Evolutionary conservation across 2,113 vertebrate genomes (phyloP), one percentile per base, ranked within the genome.

Genomic region (Edolisoma coerulescens): DNA sequence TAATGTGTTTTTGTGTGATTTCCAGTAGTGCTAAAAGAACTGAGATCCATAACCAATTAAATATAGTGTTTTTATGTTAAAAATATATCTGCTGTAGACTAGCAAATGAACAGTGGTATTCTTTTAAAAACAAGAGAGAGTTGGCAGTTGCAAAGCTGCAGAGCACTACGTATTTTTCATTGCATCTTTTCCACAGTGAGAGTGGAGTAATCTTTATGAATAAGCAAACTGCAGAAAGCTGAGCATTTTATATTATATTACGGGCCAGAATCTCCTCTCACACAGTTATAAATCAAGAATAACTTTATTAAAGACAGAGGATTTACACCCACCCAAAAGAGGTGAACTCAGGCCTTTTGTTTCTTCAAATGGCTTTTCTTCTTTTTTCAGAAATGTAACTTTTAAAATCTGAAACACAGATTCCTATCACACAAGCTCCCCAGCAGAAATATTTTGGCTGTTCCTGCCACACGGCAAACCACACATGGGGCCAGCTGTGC

Each of bases 1-100:
- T 98, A 98, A 98, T 98, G 98, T 98, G 98, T 98, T 98, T 98
- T 98, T 98, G 97, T 98, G 97, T 98, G 98, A 98, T 98, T 98
- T 98, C 98, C 98, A 98, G 98, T 98, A 98, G 98, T 98, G 98
- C 98, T 98, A 98, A 97, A 98, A 98, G 98, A 98, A 98, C 97
- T 95, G 97, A 98, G 97, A 98, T 98, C 97, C 98, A 98, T 98
- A 98, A 98, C 98, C 98, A 98, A 98, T 98, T 98, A 98, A 98
- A 98, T 97, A 98, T 97, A 98, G 97, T 98, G 98, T 94, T 98
- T 98, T 98, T 97, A 98, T 98, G 98, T 98, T 98, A 98, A 98
- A 98, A 98, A 98, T 98, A 97, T 98, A 98, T 97, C 97, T 98
- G 94, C 96, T 76, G 91, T 90, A 94, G 97, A 83, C 97, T 96